Percentiles rank a stretch among this genome's conserved stretches.
phyloP scores from a whole-genome alignment of 2,888 invertebrate species.

The Steromphala cineraria region DNA sequence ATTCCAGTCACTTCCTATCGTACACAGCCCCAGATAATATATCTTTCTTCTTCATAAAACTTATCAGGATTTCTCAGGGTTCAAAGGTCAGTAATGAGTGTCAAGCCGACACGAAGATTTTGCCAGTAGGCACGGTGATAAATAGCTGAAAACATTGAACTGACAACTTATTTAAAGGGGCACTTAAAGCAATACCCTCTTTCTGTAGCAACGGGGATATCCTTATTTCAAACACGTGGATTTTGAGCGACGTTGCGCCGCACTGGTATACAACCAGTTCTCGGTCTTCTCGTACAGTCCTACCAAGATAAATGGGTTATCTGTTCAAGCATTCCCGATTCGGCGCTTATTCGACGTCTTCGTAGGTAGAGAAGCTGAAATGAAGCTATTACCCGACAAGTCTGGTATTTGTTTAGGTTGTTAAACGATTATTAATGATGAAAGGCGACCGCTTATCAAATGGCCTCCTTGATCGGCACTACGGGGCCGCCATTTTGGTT shows the following conservation, averaged over 20 bases:
- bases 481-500: neutral
- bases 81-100: conserved; percentile 9
- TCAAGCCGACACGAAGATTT: neutral
- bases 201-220: neutral
- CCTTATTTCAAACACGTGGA: neutral
- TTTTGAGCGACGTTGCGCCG: neutral
- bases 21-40: neutral
- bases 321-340: neutral
- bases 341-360: neutral
- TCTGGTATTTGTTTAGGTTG: conserved; percentile 22
- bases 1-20: neutral
- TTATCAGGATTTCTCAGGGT: conserved; percentile 2
- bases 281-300: neutral
- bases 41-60: neutral
- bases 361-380: neutral
- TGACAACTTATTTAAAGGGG: neutral
- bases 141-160: conserved; percentile 1
- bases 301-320: neutral
- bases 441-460: conserved; percentile 22
- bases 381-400: neutral
- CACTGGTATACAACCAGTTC: neutral
- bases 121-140: neutral
- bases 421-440: conserved; percentile 27
- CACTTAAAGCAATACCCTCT: neutral
- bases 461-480: neutral